Base-by-base conservation (phyloP, 2,113 vertebrate genomes). In the Gorsachius goisagi region DNA sequence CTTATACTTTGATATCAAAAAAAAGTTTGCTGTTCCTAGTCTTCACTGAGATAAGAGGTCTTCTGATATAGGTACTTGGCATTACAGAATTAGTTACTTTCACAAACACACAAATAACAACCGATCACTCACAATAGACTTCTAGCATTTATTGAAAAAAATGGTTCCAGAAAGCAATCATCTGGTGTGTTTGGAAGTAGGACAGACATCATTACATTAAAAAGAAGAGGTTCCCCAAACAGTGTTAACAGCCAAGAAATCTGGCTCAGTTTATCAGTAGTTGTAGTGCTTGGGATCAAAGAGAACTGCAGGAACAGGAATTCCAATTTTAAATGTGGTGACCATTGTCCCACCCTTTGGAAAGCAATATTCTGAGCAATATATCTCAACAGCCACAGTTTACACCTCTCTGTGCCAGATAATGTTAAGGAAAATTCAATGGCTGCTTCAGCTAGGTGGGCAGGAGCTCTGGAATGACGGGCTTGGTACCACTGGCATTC, bases 261-360 rank as follows among this genome's bases (percentile, higher is more conserved):
- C 5, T 67, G 32, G 23, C 20, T 77, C 2, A 4, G 2, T 0
- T 72, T 79, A 28, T 33, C 8, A 45, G 14, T 60, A 11, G 4
- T 16, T 55, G 3, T 12, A 64, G 30, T 22, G 6, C 2, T 16
- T 4, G 4, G 9, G 5, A 73, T 8, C 3, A 33, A 80, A 67
- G 13, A 50, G 15, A 67, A 19, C 8, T 37, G 5, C 13, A 49
- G 4, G 15, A 62, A 53, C 5, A 66, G 5, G 8, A 64, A 50
- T 58, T 83, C 32, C 56, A 10, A 30, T 76, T 90, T 79, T 72
- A 27, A 6, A 10, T 44, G 10, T 47, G 5, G 9, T 68, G 33
- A 58, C 6, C 5, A 19, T 47, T 56, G 23, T 28, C 19, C 16
- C 17, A 45, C 2, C 2, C 4, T 58, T 79, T 56, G 9, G 9